Evolutionary conservation across 2,113 vertebrate genomes (phyloP).

Genomic region (Oreochromis aureus): DNA sequence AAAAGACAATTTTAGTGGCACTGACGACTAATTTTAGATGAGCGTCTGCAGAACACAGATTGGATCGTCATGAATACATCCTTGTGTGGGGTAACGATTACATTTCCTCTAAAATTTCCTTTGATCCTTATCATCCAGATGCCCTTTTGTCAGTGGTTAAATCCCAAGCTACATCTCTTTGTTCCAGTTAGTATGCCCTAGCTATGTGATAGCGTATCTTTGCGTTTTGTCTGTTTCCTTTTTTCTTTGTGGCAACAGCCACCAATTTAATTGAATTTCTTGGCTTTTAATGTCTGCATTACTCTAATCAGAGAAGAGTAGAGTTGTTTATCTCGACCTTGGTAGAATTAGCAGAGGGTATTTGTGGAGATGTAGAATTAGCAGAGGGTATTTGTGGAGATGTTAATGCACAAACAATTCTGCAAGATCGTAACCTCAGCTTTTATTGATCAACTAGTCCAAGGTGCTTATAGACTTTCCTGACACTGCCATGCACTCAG

Average conservation of each 20-base stretch:
- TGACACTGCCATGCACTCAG: not conserved
- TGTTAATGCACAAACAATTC: slow-evolving; percentile 42
- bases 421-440: slow-evolving; percentile 29
- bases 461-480: slow-evolving; percentile 33
- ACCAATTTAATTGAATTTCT: slow-evolving; percentile 76
- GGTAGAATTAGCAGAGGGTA: slow-evolving; percentile 60
- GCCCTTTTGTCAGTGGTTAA: slow-evolving; percentile 65
- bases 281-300: slow-evolving; percentile 77
- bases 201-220: slow-evolving; percentile 56
- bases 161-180: slow-evolving; percentile 62
- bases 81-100: slow-evolving; percentile 57
- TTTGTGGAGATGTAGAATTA: slow-evolving; percentile 53
- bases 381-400: slow-evolving; percentile 43
- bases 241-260: slow-evolving; percentile 68
- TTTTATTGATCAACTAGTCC: slow-evolving; percentile 46
- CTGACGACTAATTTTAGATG: slow-evolving; percentile 12
- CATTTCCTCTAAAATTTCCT: slow-evolving; percentile 61
- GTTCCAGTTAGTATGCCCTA: slow-evolving; percentile 51
- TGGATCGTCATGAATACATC: slow-evolving; percentile 27
- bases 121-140: slow-evolving; percentile 70
- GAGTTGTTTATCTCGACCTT: slow-evolving; percentile 77
- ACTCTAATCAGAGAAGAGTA: slow-evolving; percentile 66
- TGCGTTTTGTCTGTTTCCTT: slow-evolving; percentile 51
- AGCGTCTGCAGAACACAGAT: slow-evolving; percentile 11
- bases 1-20: not conserved